These are phyloP conservation scores for Poeciliopsis occidentalis DNA, from an alignment of 2,113 vertebrate species.

Conservation along the genomic window DNA sequence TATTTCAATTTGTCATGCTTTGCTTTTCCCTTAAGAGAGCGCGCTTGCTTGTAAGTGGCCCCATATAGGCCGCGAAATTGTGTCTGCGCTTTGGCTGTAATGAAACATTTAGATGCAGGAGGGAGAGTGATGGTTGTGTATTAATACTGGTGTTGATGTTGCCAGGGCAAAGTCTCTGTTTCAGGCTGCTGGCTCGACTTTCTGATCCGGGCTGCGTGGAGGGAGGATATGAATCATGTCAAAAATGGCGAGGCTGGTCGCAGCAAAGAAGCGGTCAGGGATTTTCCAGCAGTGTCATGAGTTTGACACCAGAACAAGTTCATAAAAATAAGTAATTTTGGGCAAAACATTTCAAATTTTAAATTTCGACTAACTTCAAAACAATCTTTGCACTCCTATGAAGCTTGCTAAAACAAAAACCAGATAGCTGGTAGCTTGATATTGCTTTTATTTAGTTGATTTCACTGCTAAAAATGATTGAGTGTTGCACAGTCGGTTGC, in stretches of 20 bases:
- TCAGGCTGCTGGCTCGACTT: slow-evolving; percentile 29
- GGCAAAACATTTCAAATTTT: background rate
- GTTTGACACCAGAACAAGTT: too few species aligned
- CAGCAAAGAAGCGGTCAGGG: slow-evolving; percentile 29
- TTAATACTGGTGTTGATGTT: slow-evolving; percentile 71
- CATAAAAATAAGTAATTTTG: too few species aligned
- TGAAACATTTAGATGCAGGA: slow-evolving; percentile 83
- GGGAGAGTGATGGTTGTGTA: slow-evolving; percentile 72
- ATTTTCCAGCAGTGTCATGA: background rate
- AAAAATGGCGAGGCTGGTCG: slow-evolving; percentile 20
- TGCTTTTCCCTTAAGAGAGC: slow-evolving; percentile 78
- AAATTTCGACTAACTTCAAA: too few species aligned
- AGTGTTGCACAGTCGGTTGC: too few species aligned
- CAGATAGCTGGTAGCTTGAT: too few species aligned
- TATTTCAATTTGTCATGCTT: slow-evolving; percentile 86
- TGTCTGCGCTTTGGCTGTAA: slow-evolving; percentile 76
- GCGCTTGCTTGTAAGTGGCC: slow-evolving; percentile 65
- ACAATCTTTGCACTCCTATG: too few species aligned
- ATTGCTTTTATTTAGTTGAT: too few species aligned
- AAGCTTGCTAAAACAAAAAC: too few species aligned
- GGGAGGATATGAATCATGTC: slow-evolving; percentile 33
- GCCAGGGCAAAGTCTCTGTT: slow-evolving; percentile 26
- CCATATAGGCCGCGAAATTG: slow-evolving; percentile 78
- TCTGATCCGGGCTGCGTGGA: slow-evolving; percentile 21
- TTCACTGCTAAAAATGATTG: too few species aligned